phyloP scores from a whole-genome alignment of 2,797 vertebrate species.

The Diplodus puntazzo region DNA sequence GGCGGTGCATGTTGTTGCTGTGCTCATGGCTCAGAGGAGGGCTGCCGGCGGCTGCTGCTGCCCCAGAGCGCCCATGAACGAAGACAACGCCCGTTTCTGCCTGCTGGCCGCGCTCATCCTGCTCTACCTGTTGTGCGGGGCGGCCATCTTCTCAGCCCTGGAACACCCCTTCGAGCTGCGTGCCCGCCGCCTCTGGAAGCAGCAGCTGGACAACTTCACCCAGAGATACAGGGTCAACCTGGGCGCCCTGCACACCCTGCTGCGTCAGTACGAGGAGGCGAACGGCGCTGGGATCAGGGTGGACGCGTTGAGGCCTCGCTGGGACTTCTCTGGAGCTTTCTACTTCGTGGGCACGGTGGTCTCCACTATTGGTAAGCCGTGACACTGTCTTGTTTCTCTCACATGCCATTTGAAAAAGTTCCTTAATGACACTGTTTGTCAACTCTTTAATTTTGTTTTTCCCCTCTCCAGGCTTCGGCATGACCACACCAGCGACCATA shows the following conservation, averaged over 20 bases:
- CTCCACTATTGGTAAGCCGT: constrained; percentile 86
- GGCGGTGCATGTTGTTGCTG: constrained; percentile 65
- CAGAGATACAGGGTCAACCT: constrained; percentile 78
- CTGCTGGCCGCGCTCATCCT: constrained; percentile 86
- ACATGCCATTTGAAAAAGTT: background rate
- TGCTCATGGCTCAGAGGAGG: constrained; percentile 85
- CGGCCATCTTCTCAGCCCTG: constrained; percentile 87
- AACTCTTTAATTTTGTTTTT: constrained; percentile 7
- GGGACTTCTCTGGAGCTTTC: constrained; percentile 89
- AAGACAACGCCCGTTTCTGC: constrained; percentile 89
- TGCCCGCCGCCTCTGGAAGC: constrained; percentile 82
- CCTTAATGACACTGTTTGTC: background rate
- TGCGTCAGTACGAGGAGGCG: constrained; percentile 87
- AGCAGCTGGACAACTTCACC: constrained; percentile 86
- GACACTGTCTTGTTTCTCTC: background rate
- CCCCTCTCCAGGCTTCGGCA: constrained; percentile 85
- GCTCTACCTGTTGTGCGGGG: constrained; percentile 87
- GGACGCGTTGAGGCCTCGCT: constrained; percentile 83
- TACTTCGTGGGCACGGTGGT: constrained; percentile 89
- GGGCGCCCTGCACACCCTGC: constrained; percentile 78
- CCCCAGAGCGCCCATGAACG: constrained; percentile 81
- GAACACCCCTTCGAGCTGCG: constrained; percentile 85
- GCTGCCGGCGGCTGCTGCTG: constrained; percentile 80
- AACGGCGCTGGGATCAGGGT: constrained; percentile 84
- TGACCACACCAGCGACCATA: constrained; percentile 87